Base-by-base conservation (phyloP, 2,113 vertebrate species). In the Elgaria multicarinata region DNA sequence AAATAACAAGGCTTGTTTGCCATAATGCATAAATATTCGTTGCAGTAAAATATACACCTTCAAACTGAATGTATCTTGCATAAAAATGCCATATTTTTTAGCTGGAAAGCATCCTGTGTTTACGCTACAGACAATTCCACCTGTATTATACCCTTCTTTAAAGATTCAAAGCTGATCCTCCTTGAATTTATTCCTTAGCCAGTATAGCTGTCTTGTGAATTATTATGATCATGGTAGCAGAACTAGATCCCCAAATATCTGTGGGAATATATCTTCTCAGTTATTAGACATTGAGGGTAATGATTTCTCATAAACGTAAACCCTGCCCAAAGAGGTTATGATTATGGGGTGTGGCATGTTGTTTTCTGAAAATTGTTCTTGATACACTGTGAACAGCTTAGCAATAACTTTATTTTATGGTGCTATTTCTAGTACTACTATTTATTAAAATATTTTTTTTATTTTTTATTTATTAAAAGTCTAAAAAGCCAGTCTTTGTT, bases 1-100 rank as follows among this genome's bases (percentile, higher is more conserved):
- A 91, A 94, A 92, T 92, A 90, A 79, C 10, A 42, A 50, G 13
- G 16, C n/a, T 84, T 81, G 87, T 91, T 87, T 92, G 86, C 50
- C 18, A 79, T 76, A 91, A 87, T 50, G 58, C 22, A 76, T 83
- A 31, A 91, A 93, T 85, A 89, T 31, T 84, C 36, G 1, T 50
- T 66, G 79, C 1, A 78, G 14, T 62, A 74, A 66, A 79, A 76
- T 69, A 74, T 64, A 81, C 39, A 89, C 31, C 87, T 55, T 18
- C 64, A 90, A 18, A 81, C 33, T 83, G 16, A 91, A 84, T 24
- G 81, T 81, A 82, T 86, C 16, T 64, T 87, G n/a, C 81, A 62
- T 92, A 36, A 74, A 85, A 39, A 24, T 28, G 33, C 31, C 50
- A 55, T 81, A 36, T 79, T 36, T 6, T 92, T 81, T 91, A 58